Conservation (phyloP, 2,113 vertebrate species). For the Galeopterus variegatus region DNA sequence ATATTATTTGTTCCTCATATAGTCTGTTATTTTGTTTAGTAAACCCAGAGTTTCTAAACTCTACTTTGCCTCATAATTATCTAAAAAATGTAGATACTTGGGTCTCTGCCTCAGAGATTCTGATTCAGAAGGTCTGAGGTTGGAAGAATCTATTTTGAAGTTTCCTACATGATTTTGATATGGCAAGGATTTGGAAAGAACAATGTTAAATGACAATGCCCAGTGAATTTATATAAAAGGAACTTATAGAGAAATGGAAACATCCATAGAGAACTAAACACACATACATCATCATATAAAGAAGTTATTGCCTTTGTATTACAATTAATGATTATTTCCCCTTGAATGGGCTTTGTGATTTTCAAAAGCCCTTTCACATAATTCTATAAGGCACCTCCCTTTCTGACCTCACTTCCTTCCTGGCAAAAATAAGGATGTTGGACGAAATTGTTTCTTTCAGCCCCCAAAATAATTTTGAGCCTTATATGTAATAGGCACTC, state of each 20-base stretch:
- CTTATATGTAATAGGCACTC: neutral
- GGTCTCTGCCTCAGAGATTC: neutral
- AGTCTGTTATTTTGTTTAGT: slow-evolving; percentile 7
- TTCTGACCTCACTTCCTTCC: neutral
- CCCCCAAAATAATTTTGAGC: neutral
- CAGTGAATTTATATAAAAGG: neutral
- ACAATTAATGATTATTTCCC: neutral
- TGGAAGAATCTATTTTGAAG: neutral
- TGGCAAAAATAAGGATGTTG: slow-evolving; percentile 28
- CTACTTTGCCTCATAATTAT: neutral
- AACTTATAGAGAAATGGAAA: neutral
- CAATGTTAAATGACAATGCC: neutral
- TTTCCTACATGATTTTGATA: neutral
- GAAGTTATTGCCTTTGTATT: neutral
- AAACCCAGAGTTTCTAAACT: neutral
- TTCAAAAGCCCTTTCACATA: slow-evolving; percentile 4
- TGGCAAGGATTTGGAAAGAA: neutral
- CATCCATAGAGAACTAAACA: neutral
- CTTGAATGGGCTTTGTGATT: neutral
- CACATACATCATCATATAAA: neutral
- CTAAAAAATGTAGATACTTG: neutral
- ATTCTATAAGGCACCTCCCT: neutral
- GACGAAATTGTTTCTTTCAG: slow-evolving; percentile 10
- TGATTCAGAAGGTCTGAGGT: neutral
- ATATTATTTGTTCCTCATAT: neutral